A percentile compares a stretch with the other conserved stretches of the same genome.
Evolutionary conservation across 2,888 invertebrate genomes (phyloP).

Genomic region (Eupithecia exiguata): DNA sequence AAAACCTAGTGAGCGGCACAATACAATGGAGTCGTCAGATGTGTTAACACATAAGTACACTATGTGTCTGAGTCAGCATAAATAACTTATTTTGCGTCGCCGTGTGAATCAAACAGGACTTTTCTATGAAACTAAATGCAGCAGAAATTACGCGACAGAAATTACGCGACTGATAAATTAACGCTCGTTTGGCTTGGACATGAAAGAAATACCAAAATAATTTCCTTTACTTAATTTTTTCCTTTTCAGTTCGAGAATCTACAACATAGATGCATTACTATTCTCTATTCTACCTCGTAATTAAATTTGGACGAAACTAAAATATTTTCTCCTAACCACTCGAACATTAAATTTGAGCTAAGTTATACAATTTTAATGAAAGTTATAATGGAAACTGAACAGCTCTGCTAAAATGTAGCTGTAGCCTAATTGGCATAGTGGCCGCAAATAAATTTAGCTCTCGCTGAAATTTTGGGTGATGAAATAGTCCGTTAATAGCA

Average conservation of each 20-base stretch:
- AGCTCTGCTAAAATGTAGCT: constrained; percentile 3
- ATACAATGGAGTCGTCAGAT: too few species aligned
- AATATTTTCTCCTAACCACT: constrained; percentile 7
- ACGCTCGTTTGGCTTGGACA: too few species aligned
- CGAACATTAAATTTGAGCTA: neutral
- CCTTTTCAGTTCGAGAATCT: neutral
- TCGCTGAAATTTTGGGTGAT: neutral
- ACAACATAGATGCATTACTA: neutral
- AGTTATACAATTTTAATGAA: neutral
- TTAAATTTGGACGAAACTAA: constrained; percentile 1
- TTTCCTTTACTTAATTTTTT: neutral
- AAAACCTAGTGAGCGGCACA: too few species aligned
- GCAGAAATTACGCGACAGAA: too few species aligned
- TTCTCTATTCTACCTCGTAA: neutral
- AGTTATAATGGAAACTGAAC: neutral
- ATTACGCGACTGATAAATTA: too few species aligned
- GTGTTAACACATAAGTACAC: too few species aligned
- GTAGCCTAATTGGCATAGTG: neutral
- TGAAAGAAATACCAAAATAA: neutral
- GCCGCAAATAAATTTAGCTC: neutral
- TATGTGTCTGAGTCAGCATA: too few species aligned
- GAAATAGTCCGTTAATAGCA: neutral
- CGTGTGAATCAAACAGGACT: too few species aligned
- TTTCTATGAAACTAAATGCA: too few species aligned
- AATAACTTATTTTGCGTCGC: too few species aligned